A percentile compares a stretch with the other conserved stretches of the same genome.
These are phyloP conservation scores for Podiceps cristatus DNA, from an alignment of 2,113 vertebrate species.

Conservation along the genomic window DNA sequence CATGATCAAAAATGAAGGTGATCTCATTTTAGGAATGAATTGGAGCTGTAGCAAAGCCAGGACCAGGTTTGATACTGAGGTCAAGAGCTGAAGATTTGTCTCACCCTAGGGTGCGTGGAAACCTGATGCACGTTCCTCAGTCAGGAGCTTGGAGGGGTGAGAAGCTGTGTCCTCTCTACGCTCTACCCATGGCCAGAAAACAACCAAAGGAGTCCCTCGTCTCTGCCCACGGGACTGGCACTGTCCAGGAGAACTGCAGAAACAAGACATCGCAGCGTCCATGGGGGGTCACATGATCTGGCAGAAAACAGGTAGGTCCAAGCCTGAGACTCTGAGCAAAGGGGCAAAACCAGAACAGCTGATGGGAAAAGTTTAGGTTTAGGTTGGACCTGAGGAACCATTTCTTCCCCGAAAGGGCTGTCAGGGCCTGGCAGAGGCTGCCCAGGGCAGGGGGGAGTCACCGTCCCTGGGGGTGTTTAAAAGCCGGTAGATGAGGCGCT, in stretches of 20 bases:
- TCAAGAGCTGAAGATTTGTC: neutral
- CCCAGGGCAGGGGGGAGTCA: no score
- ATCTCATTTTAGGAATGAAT: neutral
- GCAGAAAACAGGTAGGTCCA: neutral
- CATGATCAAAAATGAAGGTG: neutral
- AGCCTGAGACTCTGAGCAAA: neutral
- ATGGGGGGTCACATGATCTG: neutral
- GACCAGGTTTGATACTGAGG: no score
- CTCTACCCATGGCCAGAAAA: neutral
- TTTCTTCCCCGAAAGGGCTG: no score
- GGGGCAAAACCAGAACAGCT: neutral
- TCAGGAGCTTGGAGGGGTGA: neutral
- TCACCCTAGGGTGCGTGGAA: neutral
- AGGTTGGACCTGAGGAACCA: no score
- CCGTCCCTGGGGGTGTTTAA: no score
- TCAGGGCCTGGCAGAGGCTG: no score
- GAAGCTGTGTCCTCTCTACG: neutral
- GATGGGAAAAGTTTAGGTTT: no score
- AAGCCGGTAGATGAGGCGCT: no score
- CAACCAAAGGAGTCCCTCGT: no score
- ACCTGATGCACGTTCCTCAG: no score
- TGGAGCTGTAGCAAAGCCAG: neutral
- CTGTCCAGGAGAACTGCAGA: neutral
- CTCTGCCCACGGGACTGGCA: no score
- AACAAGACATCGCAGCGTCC: neutral